Evolutionary conservation across 2,888 invertebrate genomes (phyloP).

Genomic region (Tribolium freemani): DNA sequence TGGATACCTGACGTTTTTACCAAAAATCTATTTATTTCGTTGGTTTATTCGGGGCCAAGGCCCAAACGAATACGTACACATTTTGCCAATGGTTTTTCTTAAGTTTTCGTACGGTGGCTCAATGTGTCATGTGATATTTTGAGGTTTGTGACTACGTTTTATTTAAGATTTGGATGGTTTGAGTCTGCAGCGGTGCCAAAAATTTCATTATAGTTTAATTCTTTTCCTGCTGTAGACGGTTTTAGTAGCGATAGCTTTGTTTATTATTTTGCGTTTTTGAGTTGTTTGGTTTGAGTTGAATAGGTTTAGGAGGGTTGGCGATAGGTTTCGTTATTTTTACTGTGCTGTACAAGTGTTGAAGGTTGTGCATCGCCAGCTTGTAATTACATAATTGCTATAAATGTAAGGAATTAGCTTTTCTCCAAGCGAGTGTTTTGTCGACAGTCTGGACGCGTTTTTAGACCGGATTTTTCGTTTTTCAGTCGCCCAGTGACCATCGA

Average conservation of each 20-base stretch:
- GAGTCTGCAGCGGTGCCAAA: slow-evolving; percentile 63
- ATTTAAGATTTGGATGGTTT: slow-evolving; percentile 47
- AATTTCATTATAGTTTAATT: slow-evolving; percentile 33
- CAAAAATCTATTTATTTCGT: slow-evolving; percentile 59
- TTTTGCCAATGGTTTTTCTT: slow-evolving; percentile 58
- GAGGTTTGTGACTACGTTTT: slow-evolving; percentile 66
- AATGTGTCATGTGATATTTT: slow-evolving; percentile 70
- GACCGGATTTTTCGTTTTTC: slow-evolving; percentile 23
- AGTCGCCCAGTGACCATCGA: slow-evolving; percentile 39
- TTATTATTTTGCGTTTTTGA: slow-evolving; percentile 57
- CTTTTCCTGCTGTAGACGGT: slow-evolving; percentile 57
- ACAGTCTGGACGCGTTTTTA: slow-evolving; percentile 49
- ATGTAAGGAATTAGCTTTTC: slow-evolving; percentile 34
- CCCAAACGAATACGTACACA: slow-evolving; percentile 63
- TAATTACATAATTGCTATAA: slow-evolving; percentile 40
- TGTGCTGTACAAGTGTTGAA: slow-evolving; percentile 61
- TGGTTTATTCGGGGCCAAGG: slow-evolving; percentile 53
- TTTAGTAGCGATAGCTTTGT: slow-evolving; percentile 56
- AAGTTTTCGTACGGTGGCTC: slow-evolving; percentile 65
- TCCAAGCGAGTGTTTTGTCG: slow-evolving; percentile 32
- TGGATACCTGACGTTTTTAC: slow-evolving; percentile 51
- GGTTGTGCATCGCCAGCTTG: slow-evolving; percentile 64
- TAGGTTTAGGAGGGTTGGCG: slow-evolving; percentile 58
- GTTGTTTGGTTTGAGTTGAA: slow-evolving; percentile 49
- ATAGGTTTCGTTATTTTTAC: slow-evolving; percentile 58